Evolutionary conservation across 2,113 vertebrate genomes (phyloP), one percentile per base, ranked within the genome.

Genomic region (Ictalurus punctatus): DNA sequence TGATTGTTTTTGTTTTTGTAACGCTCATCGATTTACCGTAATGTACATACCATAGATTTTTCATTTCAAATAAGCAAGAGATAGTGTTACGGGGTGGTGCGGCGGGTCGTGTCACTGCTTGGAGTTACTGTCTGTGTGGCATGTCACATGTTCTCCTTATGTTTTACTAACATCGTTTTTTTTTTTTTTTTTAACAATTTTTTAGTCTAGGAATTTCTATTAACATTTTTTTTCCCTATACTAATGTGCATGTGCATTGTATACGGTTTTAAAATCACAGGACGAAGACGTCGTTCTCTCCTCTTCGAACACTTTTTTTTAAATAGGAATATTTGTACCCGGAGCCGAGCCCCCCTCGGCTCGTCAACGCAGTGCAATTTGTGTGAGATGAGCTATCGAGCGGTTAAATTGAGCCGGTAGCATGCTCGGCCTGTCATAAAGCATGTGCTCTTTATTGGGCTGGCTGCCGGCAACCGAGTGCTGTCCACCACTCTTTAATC

Each of bases 381-480:
- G 88, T 87, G 89, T 87, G 92, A 93, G 93, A 95, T 95, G 93
- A 95, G 89, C 93, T 96, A 95, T 95, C 94, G 94, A 95, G 92
- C 94, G 92, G 92, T 92, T 91, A 91, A 88, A 92, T 91, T 91
- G 92, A 91, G 92, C 90, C 88, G 78, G 91, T 91, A 91, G 92
- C 91, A 92, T 87, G 90, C 95, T 94, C 90, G 83, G 91, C 90
- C 93, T 92, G 93, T 95, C 95, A 95, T 96, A 96, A 96, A 96
- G 92, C 91, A 93, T 93, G 92, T 92, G 92, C 90, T 89, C 87
- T 95, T 95, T 95, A 95, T 95, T 95, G 94, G 92, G 89, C 78
- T 90, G 76, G 89, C 84, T 88, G 71, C 19, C 30, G 76, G 83
- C 79, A 19, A 83, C 74, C 84, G 58, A 88, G 9, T 73, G 37